A percentile compares a stretch with the other conserved stretches of the same genome.
These are phyloP conservation scores for Pocillopora meandrina DNA, from an alignment of 92 coral and sea anemone species.

Conservation along the genomic window DNA sequence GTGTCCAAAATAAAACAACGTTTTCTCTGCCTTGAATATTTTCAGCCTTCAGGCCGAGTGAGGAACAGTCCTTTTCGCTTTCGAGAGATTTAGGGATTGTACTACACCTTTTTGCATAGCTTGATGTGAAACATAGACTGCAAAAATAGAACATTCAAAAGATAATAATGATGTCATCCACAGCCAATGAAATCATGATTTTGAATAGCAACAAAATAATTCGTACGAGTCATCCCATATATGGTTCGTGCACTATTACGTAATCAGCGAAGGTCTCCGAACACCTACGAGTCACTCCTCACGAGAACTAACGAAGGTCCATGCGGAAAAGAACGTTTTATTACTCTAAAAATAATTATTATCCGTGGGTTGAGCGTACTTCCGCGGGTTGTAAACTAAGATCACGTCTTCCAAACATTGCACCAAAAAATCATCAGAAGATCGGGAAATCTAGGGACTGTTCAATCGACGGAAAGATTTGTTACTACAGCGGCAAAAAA, in stretches of 20 bases:
- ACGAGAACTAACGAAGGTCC: background rate
- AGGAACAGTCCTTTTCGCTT: slow-evolving; percentile 27
- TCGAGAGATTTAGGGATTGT: slow-evolving; percentile 2
- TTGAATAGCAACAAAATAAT: slow-evolving; percentile 30
- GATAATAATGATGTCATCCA: slow-evolving; percentile 85
- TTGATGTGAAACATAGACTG: slow-evolving; percentile 6
- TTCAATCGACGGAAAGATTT: no score
- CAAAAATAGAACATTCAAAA: slow-evolving; percentile 48
- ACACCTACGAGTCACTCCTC: slow-evolving; percentile 9
- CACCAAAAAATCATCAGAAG: background rate
- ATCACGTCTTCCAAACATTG: slow-evolving; percentile 21
- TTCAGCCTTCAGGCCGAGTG: slow-evolving; percentile 5
- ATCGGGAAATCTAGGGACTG: background rate
- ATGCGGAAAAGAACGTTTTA: slow-evolving; percentile 29
- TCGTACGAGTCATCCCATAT: slow-evolving; percentile 36
- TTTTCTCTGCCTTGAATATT: background rate
- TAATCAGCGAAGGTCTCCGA: slow-evolving; percentile 22
- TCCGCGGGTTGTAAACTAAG: background rate
- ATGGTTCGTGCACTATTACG: slow-evolving; percentile 17
- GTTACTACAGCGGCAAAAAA: no score
- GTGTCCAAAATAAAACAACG: background rate
- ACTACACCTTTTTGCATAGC: slow-evolving; percentile 26
- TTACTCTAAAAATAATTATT: slow-evolving; percentile 35
- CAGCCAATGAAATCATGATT: slow-evolving; percentile 81
- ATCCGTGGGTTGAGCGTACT: slow-evolving; percentile 10